Evolutionary conservation across 2,888 invertebrate species (phyloP).

Genomic region (Stenodera caucasica): DNA sequence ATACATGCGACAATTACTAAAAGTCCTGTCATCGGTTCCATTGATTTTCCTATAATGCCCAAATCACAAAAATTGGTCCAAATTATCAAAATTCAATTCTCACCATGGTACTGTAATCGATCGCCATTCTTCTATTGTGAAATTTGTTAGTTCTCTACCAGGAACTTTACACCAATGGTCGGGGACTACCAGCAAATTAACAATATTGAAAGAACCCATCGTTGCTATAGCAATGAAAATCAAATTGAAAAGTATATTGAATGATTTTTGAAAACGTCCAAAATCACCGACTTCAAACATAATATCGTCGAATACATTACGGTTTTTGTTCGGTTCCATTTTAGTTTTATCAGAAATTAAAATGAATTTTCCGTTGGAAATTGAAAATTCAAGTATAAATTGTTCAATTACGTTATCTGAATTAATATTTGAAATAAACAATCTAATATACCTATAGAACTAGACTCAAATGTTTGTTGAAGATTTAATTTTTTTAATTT

Average conservation of each 20-base stretch:
- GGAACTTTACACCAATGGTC: conserved; percentile 64
- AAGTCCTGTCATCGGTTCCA: background rate
- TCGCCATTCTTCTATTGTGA: conserved; percentile 58
- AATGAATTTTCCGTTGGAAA: no score
- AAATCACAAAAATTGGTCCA: no score
- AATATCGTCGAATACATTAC: conserved; percentile 55
- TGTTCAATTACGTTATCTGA: no score
- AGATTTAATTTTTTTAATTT: no score
- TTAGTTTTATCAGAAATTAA: background rate
- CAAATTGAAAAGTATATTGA: conserved; percentile 57
- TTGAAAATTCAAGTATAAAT: no score
- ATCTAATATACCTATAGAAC: no score
- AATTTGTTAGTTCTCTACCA: conserved; percentile 56
- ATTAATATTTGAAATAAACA: no score
- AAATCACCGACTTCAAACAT: conserved; percentile 59
- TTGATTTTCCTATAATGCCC: background rate
- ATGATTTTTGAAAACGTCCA: conserved; percentile 59
- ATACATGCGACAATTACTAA: background rate
- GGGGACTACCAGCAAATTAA: conserved; percentile 60
- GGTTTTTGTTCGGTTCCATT: conserved; percentile 11
- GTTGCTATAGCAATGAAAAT: conserved; percentile 56
- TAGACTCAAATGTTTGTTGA: background rate
- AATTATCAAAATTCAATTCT: conserved; percentile 29
- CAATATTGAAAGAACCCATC: conserved; percentile 60
- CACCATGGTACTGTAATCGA: conserved; percentile 60